Percentiles rank a stretch among this genome's conserved stretches.
Conservation (phyloP, 2,888 invertebrate species). For the Penaeus monodon region DNA sequence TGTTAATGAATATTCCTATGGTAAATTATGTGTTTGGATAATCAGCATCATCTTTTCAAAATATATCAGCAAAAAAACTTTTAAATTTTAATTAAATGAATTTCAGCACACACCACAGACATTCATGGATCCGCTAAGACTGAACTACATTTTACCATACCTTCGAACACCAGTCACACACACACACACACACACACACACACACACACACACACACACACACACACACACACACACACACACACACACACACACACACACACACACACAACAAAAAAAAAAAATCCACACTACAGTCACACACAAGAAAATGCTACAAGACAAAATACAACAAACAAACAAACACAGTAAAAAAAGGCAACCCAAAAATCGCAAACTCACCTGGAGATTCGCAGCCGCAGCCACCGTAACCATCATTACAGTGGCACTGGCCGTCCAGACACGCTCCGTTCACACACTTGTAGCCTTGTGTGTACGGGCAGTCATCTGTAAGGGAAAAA, state of each 20-base stretch:
- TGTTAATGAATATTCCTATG: too few relatives aligned
- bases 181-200: too few relatives aligned
- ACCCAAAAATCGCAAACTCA: conserved; percentile 71
- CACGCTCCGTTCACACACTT: conserved; percentile 93
- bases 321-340: not conserved
- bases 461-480: conserved; percentile 90
- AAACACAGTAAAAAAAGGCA: not conserved
- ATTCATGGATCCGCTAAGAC: too few relatives aligned
- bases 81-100: too few relatives aligned
- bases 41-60: too few relatives aligned
- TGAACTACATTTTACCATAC: too few relatives aligned
- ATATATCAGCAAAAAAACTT: too few relatives aligned
- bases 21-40: too few relatives aligned
- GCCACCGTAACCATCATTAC: conserved; percentile 94
- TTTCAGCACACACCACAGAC: too few relatives aligned
- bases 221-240: not conserved
- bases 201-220: too few relatives aligned
- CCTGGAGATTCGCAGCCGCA: conserved; percentile 94
- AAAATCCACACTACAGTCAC: not conserved
- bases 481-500: conserved; percentile 80
- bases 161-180: too few relatives aligned
- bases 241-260: not conserved
- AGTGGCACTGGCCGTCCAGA: conserved; percentile 92
- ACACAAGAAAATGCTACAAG: not conserved
- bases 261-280: not conserved